A percentile compares a stretch with the other conserved stretches of the same genome.
phyloP scores from a whole-genome alignment of 2,888 invertebrate species.

The Imbricaverruca yamaguchii region DNA sequence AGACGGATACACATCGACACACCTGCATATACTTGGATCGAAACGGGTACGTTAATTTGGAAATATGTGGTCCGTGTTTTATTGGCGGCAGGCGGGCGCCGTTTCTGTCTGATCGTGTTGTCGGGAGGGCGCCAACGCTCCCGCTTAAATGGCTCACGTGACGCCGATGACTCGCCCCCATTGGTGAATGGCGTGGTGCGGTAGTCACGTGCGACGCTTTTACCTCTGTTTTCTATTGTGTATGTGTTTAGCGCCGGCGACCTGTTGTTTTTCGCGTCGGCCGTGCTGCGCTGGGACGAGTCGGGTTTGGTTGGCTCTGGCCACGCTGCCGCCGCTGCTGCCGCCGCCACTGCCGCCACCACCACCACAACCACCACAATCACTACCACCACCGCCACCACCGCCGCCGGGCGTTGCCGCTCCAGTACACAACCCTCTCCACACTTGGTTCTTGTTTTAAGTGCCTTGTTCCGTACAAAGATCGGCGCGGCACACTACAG shows the following conservation, averaged over 20 bases:
- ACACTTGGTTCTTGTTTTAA: slow-evolving; percentile 17
- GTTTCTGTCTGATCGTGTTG: background rate
- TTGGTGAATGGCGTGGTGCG: no score
- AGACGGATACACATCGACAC: background rate
- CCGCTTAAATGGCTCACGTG: background rate
- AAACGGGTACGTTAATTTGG: slow-evolving; percentile 19
- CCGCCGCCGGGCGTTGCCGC: background rate
- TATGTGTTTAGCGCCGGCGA: slow-evolving; percentile 8
- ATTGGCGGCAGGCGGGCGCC: background rate
- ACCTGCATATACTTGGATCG: slow-evolving; percentile 19
- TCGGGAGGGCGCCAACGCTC: background rate
- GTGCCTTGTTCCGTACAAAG: slow-evolving; percentile 20
- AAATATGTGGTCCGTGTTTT: background rate
- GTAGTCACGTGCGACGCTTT: background rate
- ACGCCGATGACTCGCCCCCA: background rate
- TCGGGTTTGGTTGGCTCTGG: background rate
- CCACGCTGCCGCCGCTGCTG: background rate
- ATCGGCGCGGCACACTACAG: background rate
- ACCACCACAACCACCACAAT: no score
- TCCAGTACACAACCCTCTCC: background rate
- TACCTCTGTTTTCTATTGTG: slow-evolving; percentile 20
- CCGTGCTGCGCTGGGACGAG: background rate
- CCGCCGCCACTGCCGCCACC: background rate
- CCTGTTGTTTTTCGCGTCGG: background rate
- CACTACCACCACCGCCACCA: no score